Evolutionary conservation across 37 sponge, comb jelly and placozoan genomes (phyloP), one percentile per base, ranked within the genome.

Genomic region (Cladorhizidae sp.): DNA sequence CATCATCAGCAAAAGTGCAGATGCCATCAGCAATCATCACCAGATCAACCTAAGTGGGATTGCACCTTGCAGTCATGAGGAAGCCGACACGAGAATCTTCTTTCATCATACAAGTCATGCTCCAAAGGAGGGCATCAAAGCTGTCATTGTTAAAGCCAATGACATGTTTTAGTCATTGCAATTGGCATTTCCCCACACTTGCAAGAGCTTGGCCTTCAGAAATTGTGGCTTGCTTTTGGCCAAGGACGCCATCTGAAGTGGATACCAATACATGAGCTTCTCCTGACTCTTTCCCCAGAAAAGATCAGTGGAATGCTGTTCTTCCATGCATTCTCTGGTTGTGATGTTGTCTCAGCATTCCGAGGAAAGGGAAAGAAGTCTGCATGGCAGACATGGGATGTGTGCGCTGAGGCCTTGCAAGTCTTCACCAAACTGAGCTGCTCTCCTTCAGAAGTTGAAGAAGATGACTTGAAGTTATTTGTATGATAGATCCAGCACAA

Each of bases 291-390:
- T 59, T 8, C 17, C 61, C 61, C 8, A 17, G 61, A 59, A 18
- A 59, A 59, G 61, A 59, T 18, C 6, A 59, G 61, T 59, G 28
- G 28, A 76, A 36, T 76, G 2, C 80, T 65, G 11, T 64, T 79
- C 43, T 79, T 79, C 54, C 80, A 79, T 79, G 80, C 80, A 65
- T 67, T 41, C 40, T 67, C 38, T 67, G 80, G 80, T 57, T 79
- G 80, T 79, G 80, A 65, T n/a, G 64, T 42, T 50, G 64, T 40
- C 11, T 67, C 80, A 36, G 68, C 70, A 79, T 79, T 79, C 64
- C 64, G 80, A 26, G 80, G 80, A 11, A 79, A 79, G 40, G 80
- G 80, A 28, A 79, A 79, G 69, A 79, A 67, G 54, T 45, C 69
- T 63, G 80, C 70, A 26, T 40, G 69, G 70, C 50, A 68, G 15